Base-by-base conservation (phyloP, 1,140 invertebrate species). In the Drosophila tani region DNA sequence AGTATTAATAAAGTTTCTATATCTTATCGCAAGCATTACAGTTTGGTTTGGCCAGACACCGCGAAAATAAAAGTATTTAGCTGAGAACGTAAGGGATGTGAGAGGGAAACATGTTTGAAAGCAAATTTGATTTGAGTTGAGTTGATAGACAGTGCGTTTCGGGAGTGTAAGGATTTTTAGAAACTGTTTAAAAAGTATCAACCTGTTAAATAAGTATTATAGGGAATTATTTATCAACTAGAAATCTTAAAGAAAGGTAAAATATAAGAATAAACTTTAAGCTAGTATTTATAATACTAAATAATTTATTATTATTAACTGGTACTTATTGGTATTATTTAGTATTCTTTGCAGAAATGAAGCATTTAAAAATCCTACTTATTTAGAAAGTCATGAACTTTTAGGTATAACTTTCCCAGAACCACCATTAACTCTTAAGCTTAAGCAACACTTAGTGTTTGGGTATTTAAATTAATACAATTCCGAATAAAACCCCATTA, bases 1-100 rank as follows among this genome's bases (percentile, higher is more conserved):
- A 55, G 74, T 67, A 76, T 67, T 76, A 76, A 65, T 53, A 45
- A 35, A 45, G 40, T 47, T 45, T 24, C 73, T 76, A 35, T 76
- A 76, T 76, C 73, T 76, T 76, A 76, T 76, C 68, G 43, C 62
- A 38, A n/a, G 41, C 17, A 57, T 45, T 35, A 38, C 40, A n/a
- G 50, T 59, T 45, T 40, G 35, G 41, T 55, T 55, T 40, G 53
- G 32, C 32, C 60, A 57, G 60, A 64, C 43, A 49, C 43, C n/a
- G 29, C 24, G 12, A 65, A 64, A 47, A 45, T 56, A 45, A 53
- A 50, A 55, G 71, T 63, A 75, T 75, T 62, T 73, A 17, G 24
- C 21, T 8, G 53, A 60, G 49, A 47, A 55, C 5, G 7, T 29
- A 40, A 8, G 35, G 53, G 53, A 43, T 58, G 41, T 60, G 41